These are phyloP conservation scores for Cataglyphis hispanica DNA, from an alignment of 1,140 invertebrate species.

Conservation along the genomic window DNA sequence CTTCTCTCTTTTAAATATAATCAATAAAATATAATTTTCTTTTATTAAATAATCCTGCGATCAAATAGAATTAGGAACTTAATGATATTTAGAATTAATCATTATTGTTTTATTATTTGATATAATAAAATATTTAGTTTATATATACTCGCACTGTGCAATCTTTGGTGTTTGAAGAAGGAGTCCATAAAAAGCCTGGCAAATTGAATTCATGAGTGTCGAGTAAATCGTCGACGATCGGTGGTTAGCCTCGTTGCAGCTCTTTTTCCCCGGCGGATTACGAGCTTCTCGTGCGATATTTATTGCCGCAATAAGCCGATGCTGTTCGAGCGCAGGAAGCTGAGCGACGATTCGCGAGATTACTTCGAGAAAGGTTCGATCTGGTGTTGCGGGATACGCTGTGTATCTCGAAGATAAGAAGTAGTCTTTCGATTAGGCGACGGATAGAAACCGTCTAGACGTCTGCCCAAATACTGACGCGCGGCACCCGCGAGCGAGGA, in stretches of 20 bases:
- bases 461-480: conserved; percentile 73
- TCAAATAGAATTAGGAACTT: background rate
- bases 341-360: background rate
- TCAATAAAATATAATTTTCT: background rate
- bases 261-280: background rate
- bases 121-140: background rate
- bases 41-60: background rate
- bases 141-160: background rate
- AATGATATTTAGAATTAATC: too few species aligned
- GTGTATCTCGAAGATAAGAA: conserved; percentile 64
- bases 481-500: conserved; percentile 56
- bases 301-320: conserved; percentile 47
- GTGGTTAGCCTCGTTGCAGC: conserved; percentile 4
- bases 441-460: conserved; percentile 75
- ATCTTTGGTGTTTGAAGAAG: background rate
- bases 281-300: conserved; percentile 28
- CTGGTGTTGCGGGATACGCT: background rate
- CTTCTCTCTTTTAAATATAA: too few species aligned
- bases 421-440: conserved; percentile 61
- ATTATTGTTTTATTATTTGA: background rate
- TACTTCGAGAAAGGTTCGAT: conserved; percentile 39
- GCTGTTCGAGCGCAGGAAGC: background rate
- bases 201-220: conserved; percentile 25
- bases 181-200: background rate
- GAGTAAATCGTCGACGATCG: conserved; percentile 41